Conservation (phyloP, 2,888 invertebrate species). For the Hofmannophila pseudospretella region DNA sequence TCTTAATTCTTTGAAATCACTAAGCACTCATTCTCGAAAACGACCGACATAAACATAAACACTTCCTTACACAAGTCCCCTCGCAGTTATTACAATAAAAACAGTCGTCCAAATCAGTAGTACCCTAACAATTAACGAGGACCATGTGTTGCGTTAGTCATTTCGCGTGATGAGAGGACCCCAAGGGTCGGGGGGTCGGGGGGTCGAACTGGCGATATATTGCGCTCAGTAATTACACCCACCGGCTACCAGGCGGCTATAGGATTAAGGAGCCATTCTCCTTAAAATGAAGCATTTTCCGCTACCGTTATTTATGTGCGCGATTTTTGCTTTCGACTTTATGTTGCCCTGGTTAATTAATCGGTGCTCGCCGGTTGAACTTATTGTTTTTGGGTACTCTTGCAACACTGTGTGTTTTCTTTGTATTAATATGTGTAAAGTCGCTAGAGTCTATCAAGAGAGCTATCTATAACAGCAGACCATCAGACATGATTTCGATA, state of each 20-base stretch:
- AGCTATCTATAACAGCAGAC: no score
- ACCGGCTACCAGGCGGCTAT: conserved; percentile 50
- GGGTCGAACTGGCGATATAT: conserved; percentile 53
- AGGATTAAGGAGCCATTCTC: conserved; percentile 61
- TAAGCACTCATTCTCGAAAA: background rate
- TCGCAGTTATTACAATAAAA: conserved; percentile 53
- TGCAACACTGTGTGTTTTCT: no score
- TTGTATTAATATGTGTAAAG: no score
- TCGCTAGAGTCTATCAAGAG: no score
- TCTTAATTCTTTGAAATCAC: no score
- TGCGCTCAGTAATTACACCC: conserved; percentile 64
- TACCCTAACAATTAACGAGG: conserved; percentile 57
- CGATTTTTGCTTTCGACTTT: conserved; percentile 40
- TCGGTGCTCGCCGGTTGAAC: conserved; percentile 10
- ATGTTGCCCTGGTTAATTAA: conserved; percentile 34
- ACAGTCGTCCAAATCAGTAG: conserved; percentile 45
- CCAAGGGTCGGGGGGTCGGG: conserved; percentile 24
- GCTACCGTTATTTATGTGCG: conserved; percentile 43
- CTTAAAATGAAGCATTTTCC: conserved; percentile 64
- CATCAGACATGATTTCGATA: no score
- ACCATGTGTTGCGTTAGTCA: conserved; percentile 66
- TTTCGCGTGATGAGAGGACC: conserved; percentile 53
- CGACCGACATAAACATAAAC: conserved; percentile 12
- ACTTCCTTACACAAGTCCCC: conserved; percentile 26
- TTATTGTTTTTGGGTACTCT: conserved; percentile 6